phyloP scores from a whole-genome alignment of 2,113 vertebrate genomes.

The Talpa occidentalis region DNA sequence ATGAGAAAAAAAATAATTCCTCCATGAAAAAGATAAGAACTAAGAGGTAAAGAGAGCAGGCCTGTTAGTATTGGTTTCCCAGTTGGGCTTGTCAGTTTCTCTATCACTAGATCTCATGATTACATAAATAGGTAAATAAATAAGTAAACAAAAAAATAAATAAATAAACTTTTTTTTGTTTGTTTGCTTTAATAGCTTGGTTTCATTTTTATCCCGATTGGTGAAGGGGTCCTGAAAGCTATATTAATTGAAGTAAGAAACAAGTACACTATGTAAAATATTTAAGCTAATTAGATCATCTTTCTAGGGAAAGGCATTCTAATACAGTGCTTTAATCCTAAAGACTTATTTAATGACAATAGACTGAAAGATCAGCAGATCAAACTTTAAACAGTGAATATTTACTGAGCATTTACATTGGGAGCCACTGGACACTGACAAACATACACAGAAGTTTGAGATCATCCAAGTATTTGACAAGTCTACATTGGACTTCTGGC shows the following conservation, averaged over 20 bases:
- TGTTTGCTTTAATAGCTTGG: background rate
- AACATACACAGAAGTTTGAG: background rate
- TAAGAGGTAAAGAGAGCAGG: background rate
- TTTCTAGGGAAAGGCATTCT: background rate
- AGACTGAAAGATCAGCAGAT: background rate
- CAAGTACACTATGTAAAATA: background rate
- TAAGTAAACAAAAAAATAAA: too few relatives aligned
- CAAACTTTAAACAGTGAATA: background rate
- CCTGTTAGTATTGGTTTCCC: background rate
- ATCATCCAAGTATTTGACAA: background rate
- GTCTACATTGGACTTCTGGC: too few relatives aligned
- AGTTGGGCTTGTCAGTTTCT: background rate
- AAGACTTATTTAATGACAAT: conserved; percentile 24
- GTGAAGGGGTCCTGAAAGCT: background rate
- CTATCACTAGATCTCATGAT: background rate
- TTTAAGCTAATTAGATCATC: background rate
- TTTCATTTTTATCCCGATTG: background rate
- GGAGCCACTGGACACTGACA: background rate
- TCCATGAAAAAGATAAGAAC: background rate
- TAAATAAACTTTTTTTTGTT: too few relatives aligned
- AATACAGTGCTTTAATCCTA: background rate
- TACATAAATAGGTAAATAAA: background rate
- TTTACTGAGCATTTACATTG: background rate
- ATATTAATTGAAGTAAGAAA: background rate
- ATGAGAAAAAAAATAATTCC: background rate